Base-by-base conservation (phyloP, 2,797 vertebrate genomes). In the Poeciliopsis presidionis region DNA sequence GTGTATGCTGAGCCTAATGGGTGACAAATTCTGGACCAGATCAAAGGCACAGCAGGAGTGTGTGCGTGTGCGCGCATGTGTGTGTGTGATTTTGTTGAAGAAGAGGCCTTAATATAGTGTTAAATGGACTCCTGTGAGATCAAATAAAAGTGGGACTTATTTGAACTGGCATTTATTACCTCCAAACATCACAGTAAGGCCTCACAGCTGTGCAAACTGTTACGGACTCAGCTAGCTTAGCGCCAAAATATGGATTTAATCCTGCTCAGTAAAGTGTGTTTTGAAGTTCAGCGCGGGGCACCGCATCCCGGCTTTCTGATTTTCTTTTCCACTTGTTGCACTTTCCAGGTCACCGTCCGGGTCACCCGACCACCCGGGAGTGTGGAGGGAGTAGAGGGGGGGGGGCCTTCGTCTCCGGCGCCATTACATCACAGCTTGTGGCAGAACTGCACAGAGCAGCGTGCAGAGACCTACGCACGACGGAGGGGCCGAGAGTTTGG, bases 371-470 rank as follows among this genome's bases (percentile, higher is more conserved):
- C 92, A 88, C 91, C 88, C 89, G 83, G 51, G 1, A 25, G 33
- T 0, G 36, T 2, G 33, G 33, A 0, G 33, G 51, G 1, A n/a
- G n/a, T n/a, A n/a, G 28, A 2, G 36, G 36, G 30, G 30, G 30
- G 30, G 30, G 30, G 30, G 1, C n/a, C 47, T 81, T 59, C 79
- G 73, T 72, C 73, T 72, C 11, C 47, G 77, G 80, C 84, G 86
- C 76, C 89, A 88, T 93, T 92, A 93, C 91, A 81, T 94, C 92
- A 94, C 36, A 83, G 78, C 79, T 51, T 74, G 88, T 91, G 89
- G 79, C 86, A 84, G 71, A 55, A 28, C 72, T 72, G 79, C 86
- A 87, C 78, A 88, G 36, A 85, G 22, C 39, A 11, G 79, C 80
- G 73, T 74, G 72, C 73, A 81, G 74, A 81, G 85, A 70, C 87